These are phyloP conservation scores for Listrodromus nycthemerus DNA, from an alignment of 2,888 invertebrate genomes.

Conservation along the genomic window DNA sequence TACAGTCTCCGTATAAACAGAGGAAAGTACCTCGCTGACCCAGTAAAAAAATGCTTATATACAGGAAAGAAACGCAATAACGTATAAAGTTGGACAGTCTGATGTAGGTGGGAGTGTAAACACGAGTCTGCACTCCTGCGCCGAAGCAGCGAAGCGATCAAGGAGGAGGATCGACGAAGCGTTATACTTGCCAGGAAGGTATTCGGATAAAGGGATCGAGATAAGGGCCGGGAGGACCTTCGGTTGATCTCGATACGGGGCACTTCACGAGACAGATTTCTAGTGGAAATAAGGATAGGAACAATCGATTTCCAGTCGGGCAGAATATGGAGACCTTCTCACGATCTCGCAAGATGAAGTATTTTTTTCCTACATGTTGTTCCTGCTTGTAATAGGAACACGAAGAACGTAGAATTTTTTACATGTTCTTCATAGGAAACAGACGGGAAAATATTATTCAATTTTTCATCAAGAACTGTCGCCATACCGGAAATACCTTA, in stretches of 20 bases:
- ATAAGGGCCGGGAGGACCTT: slow-evolving; percentile 46
- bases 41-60: slow-evolving; percentile 42
- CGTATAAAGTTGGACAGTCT: slow-evolving; percentile 44
- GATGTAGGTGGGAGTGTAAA: slow-evolving; percentile 73
- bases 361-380: slow-evolving; percentile 15
- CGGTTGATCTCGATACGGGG: slow-evolving; percentile 31
- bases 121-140: slow-evolving; percentile 77
- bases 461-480: too few relatives aligned
- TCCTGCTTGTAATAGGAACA: too few relatives aligned
- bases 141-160: slow-evolving; percentile 65
- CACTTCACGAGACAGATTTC: slow-evolving; percentile 50
- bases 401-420: too few relatives aligned
- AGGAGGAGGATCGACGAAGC: slow-evolving; percentile 56
- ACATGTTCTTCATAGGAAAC: too few relatives aligned
- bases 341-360: slow-evolving; percentile 8
- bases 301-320: slow-evolving; percentile 69
- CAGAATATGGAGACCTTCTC: slow-evolving; percentile 54
- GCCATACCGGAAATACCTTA: too few relatives aligned
- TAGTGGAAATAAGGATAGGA: slow-evolving; percentile 57
- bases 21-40: slow-evolving; percentile 45
- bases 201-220: slow-evolving; percentile 28
- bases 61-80: slow-evolving; percentile 26
- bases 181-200: slow-evolving; percentile 1
- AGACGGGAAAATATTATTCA: too few relatives aligned
- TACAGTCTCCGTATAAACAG: slow-evolving; percentile 3